Percentiles rank a stretch among this genome's conserved stretches.
phyloP scores from a whole-genome alignment of 2,797 vertebrate genomes.

The Protonibea diacanthus region DNA sequence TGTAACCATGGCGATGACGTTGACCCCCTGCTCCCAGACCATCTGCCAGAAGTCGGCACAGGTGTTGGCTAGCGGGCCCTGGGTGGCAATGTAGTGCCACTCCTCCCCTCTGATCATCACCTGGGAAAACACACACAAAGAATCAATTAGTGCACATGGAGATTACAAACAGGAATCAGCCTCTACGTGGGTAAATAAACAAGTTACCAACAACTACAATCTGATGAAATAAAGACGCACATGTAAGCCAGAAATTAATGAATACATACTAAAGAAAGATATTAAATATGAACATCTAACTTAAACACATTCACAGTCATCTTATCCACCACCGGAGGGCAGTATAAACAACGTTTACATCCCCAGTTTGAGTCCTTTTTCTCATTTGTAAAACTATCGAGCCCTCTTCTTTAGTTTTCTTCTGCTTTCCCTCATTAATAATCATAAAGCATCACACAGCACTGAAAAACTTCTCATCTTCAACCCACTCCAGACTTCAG shows the following conservation, averaged over 20 bases:
- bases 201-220: background rate
- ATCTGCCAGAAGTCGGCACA: slow-evolving; percentile 99
- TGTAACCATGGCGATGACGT: slow-evolving; percentile 98
- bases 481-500: slow-evolving; percentile 2
- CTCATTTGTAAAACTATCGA: slow-evolving; percentile 23
- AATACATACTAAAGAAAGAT: background rate
- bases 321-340: slow-evolving; percentile 63
- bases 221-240: background rate
- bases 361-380: background rate
- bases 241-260: background rate
- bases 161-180: slow-evolving; percentile 8
- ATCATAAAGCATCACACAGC: slow-evolving; percentile 38
- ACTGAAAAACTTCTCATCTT: slow-evolving; percentile 19
- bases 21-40: slow-evolving; percentile 98
- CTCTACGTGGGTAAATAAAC: background rate
- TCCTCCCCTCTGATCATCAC: slow-evolving; percentile 93
- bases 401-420: slow-evolving; percentile 17
- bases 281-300: background rate
- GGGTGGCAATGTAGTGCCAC: slow-evolving; percentile 98
- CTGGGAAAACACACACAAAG: slow-evolving; percentile 78
- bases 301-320: background rate
- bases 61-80: slow-evolving; percentile 95
- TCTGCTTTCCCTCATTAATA: slow-evolving; percentile 40
- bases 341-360: slow-evolving; percentile 39
- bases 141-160: slow-evolving; percentile 39